Conservation (phyloP, 2,113 vertebrate genomes). For the Hyaena hyaena region DNA sequence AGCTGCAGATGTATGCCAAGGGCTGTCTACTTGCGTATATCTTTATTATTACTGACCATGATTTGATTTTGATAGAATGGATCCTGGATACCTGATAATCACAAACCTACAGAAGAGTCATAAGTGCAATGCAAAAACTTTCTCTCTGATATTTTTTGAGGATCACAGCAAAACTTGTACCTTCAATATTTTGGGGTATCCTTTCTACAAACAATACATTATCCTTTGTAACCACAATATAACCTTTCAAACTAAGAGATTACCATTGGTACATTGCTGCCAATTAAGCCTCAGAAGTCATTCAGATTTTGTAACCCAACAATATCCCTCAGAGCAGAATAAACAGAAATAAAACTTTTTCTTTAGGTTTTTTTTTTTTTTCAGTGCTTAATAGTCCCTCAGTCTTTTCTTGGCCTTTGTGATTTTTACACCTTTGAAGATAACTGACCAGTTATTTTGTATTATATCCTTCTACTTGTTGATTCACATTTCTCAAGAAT, state of each 20-base stretch:
- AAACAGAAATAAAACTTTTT: no score
- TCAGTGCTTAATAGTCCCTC: not conserved
- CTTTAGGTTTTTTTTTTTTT: constrained; percentile 16
- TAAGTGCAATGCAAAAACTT: not conserved
- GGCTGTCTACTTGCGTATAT: not conserved
- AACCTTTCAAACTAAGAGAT: not conserved
- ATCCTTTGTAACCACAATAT: not conserved
- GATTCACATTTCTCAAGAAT: not conserved
- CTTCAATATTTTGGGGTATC: not conserved
- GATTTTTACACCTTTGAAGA: not conserved
- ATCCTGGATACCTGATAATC: not conserved
- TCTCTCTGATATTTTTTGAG: not conserved
- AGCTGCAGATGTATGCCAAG: not conserved
- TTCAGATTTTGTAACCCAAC: not conserved
- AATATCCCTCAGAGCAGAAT: not conserved
- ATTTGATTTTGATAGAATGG: not conserved
- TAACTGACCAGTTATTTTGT: not conserved
- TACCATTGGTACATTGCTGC: not conserved
- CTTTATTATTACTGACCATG: not conserved
- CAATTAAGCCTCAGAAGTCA: not conserved
- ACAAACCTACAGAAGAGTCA: not conserved
- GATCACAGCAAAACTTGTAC: not conserved
- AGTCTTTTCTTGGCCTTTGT: not conserved
- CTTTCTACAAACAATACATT: not conserved
- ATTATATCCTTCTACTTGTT: not conserved